Evolutionary conservation across 2,888 invertebrate genomes (phyloP).

Genomic region (Artemia sinica): DNA sequence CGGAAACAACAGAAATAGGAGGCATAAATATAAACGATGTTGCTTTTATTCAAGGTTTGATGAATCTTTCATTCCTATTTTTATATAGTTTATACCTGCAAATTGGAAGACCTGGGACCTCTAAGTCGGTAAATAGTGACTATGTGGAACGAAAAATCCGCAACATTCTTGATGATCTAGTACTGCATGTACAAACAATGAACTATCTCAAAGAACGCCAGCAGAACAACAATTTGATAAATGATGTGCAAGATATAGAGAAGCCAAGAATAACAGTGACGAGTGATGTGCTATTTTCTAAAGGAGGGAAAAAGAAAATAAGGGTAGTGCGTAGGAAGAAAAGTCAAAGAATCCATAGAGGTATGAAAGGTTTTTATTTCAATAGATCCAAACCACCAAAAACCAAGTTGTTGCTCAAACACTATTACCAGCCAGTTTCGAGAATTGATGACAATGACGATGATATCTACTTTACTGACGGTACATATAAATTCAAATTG

Average conservation of each 20-base stretch:
- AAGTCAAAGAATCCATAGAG: background rate
- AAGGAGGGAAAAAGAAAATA: background rate
- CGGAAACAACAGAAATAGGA: too few relatives aligned
- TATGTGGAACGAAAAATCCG: constrained; percentile 19
- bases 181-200: constrained; percentile 20
- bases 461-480: background rate
- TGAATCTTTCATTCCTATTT: constrained; percentile 19
- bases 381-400: background rate
- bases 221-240: background rate
- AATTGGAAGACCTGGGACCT: constrained; percentile 2
- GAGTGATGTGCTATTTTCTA: background rate
- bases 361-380: background rate
- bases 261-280: background rate
- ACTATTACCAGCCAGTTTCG: constrained; percentile 14
- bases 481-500: background rate
- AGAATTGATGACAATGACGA: constrained; percentile 4
- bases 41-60: constrained; percentile 20
- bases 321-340: background rate
- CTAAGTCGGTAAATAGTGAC: background rate
- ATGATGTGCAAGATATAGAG: background rate
- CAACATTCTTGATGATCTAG: constrained; percentile 20
- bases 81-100: constrained; percentile 19
- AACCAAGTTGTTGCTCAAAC: background rate
- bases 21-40: background rate
- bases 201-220: constrained; percentile 20